Percentiles rank a stretch among this genome's conserved stretches.
These are phyloP conservation scores for Leucoma salicis DNA, from an alignment of 2,888 invertebrate genomes.

Conservation along the genomic window DNA sequence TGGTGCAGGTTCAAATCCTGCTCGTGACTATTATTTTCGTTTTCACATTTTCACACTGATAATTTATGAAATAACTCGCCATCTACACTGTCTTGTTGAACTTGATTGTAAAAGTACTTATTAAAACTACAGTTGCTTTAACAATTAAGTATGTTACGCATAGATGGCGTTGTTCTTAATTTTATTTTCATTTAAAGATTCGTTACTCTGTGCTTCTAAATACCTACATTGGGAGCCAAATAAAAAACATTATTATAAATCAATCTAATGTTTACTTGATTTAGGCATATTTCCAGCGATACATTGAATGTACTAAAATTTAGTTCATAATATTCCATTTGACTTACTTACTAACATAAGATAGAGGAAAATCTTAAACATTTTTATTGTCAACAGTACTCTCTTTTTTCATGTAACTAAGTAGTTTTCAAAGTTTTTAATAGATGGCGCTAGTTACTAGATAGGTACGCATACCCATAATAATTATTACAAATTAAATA, in stretches of 20 bases:
- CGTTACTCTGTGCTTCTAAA: too few species aligned
- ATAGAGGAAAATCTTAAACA: conserved; percentile 34
- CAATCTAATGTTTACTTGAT: conserved; percentile 51
- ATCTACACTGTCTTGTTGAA: too few species aligned
- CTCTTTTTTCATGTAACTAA: conserved; percentile 1
- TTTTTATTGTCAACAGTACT: conserved; percentile 38
- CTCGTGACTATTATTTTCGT: too few species aligned
- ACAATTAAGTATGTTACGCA: too few species aligned
- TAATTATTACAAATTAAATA: too few species aligned
- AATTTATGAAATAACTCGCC: too few species aligned
- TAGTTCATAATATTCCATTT: conserved; percentile 44
- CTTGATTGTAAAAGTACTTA: too few species aligned
- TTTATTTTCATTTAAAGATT: too few species aligned
- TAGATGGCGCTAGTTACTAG: conserved; percentile 19
- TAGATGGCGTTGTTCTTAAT: too few species aligned
- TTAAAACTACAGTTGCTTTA: too few species aligned
- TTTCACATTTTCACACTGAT: too few species aligned
- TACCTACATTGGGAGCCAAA: conserved; percentile 13
- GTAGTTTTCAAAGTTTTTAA: background rate
- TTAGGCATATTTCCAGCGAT: conserved; percentile 67
- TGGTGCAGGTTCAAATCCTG: too few species aligned
- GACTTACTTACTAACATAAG: conserved; percentile 32
- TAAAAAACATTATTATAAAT: conserved; percentile 45
- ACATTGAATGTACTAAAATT: conserved; percentile 51
- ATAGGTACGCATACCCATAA: background rate